phyloP scores from a whole-genome alignment of 1,140 invertebrate species.

The Schlechtendalia chinensis region DNA sequence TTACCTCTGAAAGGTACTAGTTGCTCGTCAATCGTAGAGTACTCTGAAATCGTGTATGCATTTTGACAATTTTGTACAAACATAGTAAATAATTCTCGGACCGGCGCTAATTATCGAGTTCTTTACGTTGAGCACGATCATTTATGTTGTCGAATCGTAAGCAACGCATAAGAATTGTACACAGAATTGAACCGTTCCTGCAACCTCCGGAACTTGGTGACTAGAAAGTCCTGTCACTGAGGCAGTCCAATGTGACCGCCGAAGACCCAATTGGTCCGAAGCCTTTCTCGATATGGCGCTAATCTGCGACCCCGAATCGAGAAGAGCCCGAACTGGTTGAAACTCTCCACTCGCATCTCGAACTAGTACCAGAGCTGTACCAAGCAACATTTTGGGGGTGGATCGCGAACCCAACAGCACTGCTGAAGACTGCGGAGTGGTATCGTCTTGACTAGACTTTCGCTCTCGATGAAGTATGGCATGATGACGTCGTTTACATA shows the following conservation, averaged over 20 bases:
- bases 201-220: neutral
- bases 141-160: neutral
- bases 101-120: constrained; percentile 55
- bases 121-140: constrained; percentile 49
- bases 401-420: neutral
- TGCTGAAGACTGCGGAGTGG: neutral
- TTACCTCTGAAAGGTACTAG: constrained; percentile 56
- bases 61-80: constrained; percentile 50
- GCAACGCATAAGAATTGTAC: neutral
- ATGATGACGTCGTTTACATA: neutral
- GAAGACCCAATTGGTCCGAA: neutral
- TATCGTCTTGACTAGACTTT: rapidly evolving
- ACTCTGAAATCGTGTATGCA: too few relatives aligned
- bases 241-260: neutral
- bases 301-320: too few relatives aligned
- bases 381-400: neutral
- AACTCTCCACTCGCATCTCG: neutral
- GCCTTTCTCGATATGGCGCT: neutral
- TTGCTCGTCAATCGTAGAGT: constrained; percentile 57
- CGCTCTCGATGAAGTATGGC: neutral
- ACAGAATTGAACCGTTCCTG: neutral
- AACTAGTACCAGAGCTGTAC: neutral
- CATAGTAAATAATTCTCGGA: constrained; percentile 46
- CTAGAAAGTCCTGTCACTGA: neutral
- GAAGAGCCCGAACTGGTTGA: neutral